phyloP scores from a whole-genome alignment of 2,888 invertebrate species.

The Sympetrum striolatum region DNA sequence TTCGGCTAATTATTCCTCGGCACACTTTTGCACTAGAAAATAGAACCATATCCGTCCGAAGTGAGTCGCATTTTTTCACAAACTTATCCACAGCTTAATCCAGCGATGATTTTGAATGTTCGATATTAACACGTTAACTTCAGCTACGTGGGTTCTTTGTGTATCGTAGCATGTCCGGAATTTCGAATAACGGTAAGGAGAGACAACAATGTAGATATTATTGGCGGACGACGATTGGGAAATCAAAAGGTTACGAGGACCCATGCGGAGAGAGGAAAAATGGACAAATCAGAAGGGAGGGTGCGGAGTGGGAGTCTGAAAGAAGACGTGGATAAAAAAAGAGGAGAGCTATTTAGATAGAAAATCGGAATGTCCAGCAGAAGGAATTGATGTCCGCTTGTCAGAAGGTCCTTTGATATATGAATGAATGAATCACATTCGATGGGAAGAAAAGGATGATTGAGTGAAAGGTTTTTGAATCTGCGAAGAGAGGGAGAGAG shows the following conservation, averaged over 20 bases:
- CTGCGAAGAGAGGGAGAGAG: background rate
- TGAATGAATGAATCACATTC: background rate
- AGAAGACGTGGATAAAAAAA: background rate
- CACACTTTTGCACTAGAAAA: no score
- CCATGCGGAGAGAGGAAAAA: background rate
- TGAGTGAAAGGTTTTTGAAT: background rate
- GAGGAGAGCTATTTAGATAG: background rate
- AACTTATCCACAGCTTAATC: no score
- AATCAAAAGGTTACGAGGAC: background rate
- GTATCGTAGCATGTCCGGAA: background rate
- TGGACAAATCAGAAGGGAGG: background rate
- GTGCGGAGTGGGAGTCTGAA: background rate
- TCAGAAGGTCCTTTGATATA: background rate
- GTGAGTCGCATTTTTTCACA: no score
- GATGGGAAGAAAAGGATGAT: background rate
- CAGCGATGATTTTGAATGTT: no score
- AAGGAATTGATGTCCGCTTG: background rate
- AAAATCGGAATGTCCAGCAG: background rate
- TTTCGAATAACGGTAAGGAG: background rate
- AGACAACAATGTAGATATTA: background rate
- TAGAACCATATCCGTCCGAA: no score
- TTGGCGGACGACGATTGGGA: background rate
- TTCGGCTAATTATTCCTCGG: no score
- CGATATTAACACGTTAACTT: no score
- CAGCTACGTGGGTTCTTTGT: no score